These are phyloP conservation scores for Cephus sareptanus DNA, from an alignment of 2,888 invertebrate genomes.

Conservation along the genomic window DNA sequence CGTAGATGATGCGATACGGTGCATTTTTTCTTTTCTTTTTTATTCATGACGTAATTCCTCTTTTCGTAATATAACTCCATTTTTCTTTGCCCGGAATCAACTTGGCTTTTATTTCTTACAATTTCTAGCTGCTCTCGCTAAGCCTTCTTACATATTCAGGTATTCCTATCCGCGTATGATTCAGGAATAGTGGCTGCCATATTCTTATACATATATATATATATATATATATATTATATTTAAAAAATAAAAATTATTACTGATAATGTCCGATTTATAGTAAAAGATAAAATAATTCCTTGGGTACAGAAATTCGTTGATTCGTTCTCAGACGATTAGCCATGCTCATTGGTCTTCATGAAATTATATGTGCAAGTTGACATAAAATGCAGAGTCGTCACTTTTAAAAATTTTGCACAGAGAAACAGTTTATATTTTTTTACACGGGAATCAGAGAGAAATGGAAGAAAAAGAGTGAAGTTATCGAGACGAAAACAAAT, in stretches of 20 bases:
- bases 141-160: neutral
- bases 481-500: neutral
- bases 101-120: neutral
- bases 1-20: neutral
- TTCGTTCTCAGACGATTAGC: neutral
- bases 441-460: neutral
- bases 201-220: neutral
- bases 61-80: neutral
- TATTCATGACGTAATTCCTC: neutral
- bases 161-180: neutral
- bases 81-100: neutral
- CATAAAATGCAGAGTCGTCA: neutral
- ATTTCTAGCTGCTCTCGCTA: neutral
- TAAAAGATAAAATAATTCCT: neutral
- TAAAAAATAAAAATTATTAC: neutral
- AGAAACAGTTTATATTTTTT: neutral
- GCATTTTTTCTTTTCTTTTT: neutral
- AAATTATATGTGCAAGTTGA: neutral
- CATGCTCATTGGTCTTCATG: neutral
- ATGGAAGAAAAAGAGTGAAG: neutral
- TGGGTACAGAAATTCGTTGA: neutral
- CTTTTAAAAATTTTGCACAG: neutral
- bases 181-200: neutral
- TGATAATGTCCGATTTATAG: neutral
- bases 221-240: neutral